Base-by-base conservation (phyloP, 2,888 invertebrate genomes). In the Apeira syringaria region DNA sequence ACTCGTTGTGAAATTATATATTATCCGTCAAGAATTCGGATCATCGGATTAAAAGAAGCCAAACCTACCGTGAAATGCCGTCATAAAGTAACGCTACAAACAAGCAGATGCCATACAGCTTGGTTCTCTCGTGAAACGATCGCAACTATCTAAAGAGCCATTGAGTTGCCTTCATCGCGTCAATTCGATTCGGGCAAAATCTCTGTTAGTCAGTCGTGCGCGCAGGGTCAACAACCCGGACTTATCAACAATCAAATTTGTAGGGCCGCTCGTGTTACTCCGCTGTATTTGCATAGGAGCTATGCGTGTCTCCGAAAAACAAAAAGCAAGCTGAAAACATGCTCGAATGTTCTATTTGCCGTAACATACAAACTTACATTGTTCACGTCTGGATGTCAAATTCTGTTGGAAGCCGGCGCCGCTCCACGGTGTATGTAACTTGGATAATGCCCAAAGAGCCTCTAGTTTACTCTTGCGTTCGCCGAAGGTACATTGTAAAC, bases 231-330 rank as follows among this genome's bases (percentile, higher is more conserved):
- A 68, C 67, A 74, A 89, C 81, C 86, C 81, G 74, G 73, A 82
- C 69, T 84, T 84, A 82, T 82, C 80, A 80, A 76, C 78, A 75
- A 77, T 81, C 70, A 74, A 80, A 77, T 73, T 73, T 68, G 69
- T 78, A 67, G 68, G 71, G 73, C 74, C 74, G 72, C 64, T 60
- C 52, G 44, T 49, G 60, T 70, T 61, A 59, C 67, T 53, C 52
- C 53, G 56, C 38, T 59, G 56, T 74, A 79, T 80, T 80, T 78
- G 78, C 79, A 75, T 75, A 71, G 63, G 64, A 68, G 59, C 53
- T 57, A 59, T 60, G 60, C 55, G 41, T 53, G 47, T 55, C 59
- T 57, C 46, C 47, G 52, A 63, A 59, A 63, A 62, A 60, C 56
- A 59, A 63, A 67, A 64, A 53, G 27, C 42, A 44, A 49, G 49